phyloP scores from a whole-genome alignment of 2,797 vertebrate genomes.

The Iguana delicatissima region DNA sequence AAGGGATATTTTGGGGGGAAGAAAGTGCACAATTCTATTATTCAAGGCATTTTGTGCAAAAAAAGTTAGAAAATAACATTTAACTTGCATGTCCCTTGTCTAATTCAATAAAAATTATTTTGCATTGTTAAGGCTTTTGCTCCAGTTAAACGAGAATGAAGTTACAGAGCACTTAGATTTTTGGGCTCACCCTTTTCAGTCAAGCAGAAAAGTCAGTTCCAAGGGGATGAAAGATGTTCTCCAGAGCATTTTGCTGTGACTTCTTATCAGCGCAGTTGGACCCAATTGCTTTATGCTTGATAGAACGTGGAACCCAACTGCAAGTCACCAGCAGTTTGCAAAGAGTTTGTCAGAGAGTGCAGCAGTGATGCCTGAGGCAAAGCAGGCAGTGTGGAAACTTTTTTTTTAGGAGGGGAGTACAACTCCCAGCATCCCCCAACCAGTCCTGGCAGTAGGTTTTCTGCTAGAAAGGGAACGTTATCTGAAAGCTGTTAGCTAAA shows the following conservation, averaged over 20 bases:
- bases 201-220: conserved; percentile 31
- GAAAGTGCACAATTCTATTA: conserved; percentile 59
- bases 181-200: conserved; percentile 35
- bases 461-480: not conserved
- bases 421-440: too few species aligned
- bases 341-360: not conserved
- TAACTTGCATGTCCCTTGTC: conserved; percentile 66
- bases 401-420: too few species aligned
- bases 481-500: not conserved
- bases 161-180: conserved; percentile 28
- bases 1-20: conserved; percentile 57
- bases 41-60: conserved; percentile 63
- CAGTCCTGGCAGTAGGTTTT: too few species aligned
- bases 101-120: conserved; percentile 64
- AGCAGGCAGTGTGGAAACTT: not conserved
- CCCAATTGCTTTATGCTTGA: not conserved
- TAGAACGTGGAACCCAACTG: not conserved
- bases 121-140: conserved; percentile 56
- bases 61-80: conserved; percentile 66
- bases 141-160: conserved; percentile 46
- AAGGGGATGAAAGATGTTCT: conserved; percentile 15
- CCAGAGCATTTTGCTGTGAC: not conserved
- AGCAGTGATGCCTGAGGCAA: not conserved
- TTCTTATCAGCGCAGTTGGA: conserved; percentile 6
- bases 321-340: not conserved